Base-by-base conservation (phyloP, 30 jellyfish, hydroid and myxozoan genomes). In the Aurelia sp. region DNA sequence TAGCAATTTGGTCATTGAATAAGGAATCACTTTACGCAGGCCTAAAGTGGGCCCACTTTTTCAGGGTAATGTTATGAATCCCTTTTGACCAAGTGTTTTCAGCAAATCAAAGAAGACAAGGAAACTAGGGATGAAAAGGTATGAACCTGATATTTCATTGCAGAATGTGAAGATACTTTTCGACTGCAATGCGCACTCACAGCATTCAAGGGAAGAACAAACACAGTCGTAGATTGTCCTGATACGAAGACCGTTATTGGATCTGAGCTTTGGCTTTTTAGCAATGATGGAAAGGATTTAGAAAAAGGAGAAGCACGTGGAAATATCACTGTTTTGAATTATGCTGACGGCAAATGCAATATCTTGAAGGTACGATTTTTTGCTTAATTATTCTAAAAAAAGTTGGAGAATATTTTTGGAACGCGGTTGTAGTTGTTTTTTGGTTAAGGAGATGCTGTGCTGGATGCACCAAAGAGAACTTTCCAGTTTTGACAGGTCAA, bases 231-330 rank as follows among this genome's bases (percentile, higher is more conserved):
- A 18, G 60, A 74, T 64, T 88, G 80, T 37, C 90, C 90, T 35
- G 95, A 76, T 51, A 86, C 96, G 58, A 60, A 81, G 33, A 74
- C 51, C 73, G 76, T 84, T 48, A 75, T 94, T 74, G 99, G 99
- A 50, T 85, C 99, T 8, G 82, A 73, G 61, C 71, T 94, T 59
- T 94, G 99, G 97, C 78, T 94, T 41, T 90, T 97, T 70, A 91
- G 97, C 85, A 69, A 85, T 62, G 75, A 62, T 15, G 90, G 70
- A 11, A 23, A 18, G 15, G 92, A 79, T 6, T 73, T 60, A 51
- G 72, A 69, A 6, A 23, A 67, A 18, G 72, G 71, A 23, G 78
- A 76, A 9, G 64, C 51, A 19, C 51, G 57, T 18, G 97, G 92
- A 62, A 85, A 89, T 31, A 52, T 94, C 50, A 84, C 96, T 5